Percentiles rank a stretch among this genome's conserved stretches.
These are phyloP conservation scores for Pantherophis vulpinus DNA, from an alignment of 2,797 vertebrate species.

Conservation along the genomic window DNA sequence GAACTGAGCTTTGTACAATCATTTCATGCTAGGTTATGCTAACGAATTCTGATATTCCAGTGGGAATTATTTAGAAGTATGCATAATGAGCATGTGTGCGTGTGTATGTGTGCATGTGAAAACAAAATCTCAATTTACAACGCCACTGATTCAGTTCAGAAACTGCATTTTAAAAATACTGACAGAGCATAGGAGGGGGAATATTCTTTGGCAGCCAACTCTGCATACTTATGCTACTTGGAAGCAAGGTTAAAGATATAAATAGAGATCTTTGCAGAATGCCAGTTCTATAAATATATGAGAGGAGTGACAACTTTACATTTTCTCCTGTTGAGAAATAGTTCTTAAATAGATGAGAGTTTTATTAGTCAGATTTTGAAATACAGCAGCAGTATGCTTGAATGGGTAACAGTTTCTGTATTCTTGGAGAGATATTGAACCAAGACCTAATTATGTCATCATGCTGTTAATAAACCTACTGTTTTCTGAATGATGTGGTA, in stretches of 20 bases:
- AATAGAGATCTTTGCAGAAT: slow-evolving; percentile 27
- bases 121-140: slow-evolving; percentile 40
- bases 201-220: slow-evolving; percentile 9
- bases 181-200: slow-evolving; percentile 23
- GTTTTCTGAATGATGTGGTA: slow-evolving; percentile 17
- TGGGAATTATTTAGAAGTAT: not conserved
- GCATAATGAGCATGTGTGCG: not conserved
- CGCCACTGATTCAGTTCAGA: slow-evolving; percentile 33
- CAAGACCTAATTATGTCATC: slow-evolving; percentile 7
- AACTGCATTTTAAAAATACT: slow-evolving; percentile 33
- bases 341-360: slow-evolving; percentile 16
- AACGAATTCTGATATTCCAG: not conserved
- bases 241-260: slow-evolving; percentile 27
- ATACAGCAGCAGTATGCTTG: not conserved
- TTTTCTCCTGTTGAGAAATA: slow-evolving; percentile 22
- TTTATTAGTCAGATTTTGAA: slow-evolving; percentile 17
- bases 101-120: slow-evolving; percentile 19
- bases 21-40: not conserved
- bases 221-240: slow-evolving; percentile 23
- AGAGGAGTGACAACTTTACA: slow-evolving; percentile 29
- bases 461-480: not conserved
- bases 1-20: not conserved
- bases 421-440: slow-evolving; percentile 7
- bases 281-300: not conserved
- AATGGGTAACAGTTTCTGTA: slow-evolving; percentile 5